Conservation (phyloP, 2,113 vertebrate species). For the Xiphophorus maculatus region DNA sequence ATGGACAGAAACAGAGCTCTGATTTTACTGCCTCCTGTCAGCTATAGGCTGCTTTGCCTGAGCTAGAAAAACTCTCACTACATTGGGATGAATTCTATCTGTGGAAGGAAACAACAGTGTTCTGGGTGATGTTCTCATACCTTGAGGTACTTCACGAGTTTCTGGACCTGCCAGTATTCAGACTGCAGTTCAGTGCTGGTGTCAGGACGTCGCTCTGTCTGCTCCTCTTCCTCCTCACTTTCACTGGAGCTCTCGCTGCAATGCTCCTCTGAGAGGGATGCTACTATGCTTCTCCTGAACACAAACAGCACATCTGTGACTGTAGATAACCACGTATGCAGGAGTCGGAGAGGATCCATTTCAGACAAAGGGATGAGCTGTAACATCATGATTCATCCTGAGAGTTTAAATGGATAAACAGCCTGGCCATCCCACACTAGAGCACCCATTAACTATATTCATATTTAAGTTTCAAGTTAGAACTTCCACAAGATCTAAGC, state of each 20-base stretch:
- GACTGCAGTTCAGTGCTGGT: constrained; percentile 72
- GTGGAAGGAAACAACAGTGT: background rate
- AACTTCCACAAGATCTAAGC: constrained; percentile 49
- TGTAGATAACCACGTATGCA: constrained; percentile 6
- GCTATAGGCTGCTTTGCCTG: background rate
- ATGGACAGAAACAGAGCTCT: background rate
- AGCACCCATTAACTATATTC: constrained; percentile 41
- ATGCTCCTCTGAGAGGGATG: too few relatives aligned
- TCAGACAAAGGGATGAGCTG: constrained; percentile 27
- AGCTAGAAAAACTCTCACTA: background rate
- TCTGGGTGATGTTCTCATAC: background rate
- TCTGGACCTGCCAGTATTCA: background rate
- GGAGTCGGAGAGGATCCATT: constrained; percentile 27
- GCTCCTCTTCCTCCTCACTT: constrained; percentile 88
- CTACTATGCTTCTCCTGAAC: constrained; percentile 71
- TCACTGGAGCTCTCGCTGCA: constrained; percentile 86
- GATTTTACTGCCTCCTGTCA: background rate
- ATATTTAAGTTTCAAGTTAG: constrained; percentile 60
- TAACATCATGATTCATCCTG: constrained; percentile 29
- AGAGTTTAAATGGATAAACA: constrained; percentile 54
- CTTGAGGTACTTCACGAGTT: background rate
- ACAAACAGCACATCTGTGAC: constrained; percentile 1
- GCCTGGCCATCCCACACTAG: constrained; percentile 54
- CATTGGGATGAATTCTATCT: background rate
- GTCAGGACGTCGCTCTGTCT: constrained; percentile 79